A percentile compares a stretch with the other conserved stretches of the same genome.
phyloP scores from a whole-genome alignment of 2,888 invertebrate species.

The Spicauda simplicius region DNA sequence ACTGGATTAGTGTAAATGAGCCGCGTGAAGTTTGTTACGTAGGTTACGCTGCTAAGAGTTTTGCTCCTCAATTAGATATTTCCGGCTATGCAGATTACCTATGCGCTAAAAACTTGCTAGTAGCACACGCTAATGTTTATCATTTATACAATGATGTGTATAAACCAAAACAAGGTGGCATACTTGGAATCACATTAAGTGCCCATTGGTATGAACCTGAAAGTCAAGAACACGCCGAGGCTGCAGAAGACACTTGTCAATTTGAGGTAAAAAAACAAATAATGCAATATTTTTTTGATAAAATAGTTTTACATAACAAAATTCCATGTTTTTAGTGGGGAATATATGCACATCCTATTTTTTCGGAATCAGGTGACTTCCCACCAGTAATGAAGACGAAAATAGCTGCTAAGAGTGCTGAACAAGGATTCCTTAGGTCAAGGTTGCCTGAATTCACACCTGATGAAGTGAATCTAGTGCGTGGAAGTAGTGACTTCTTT shows the following conservation, averaged over 20 bases:
- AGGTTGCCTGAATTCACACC: constrained; percentile 68
- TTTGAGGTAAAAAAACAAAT: constrained; percentile 60
- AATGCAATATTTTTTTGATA: too few species aligned
- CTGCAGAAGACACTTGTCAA: constrained; percentile 75
- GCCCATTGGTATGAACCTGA: constrained; percentile 68
- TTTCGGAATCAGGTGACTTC: constrained; percentile 64
- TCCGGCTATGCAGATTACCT: constrained; percentile 68
- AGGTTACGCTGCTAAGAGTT: constrained; percentile 67
- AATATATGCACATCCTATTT: constrained; percentile 61
- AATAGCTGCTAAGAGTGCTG: constrained; percentile 62
- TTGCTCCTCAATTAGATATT: constrained; percentile 58
- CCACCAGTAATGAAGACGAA: constrained; percentile 62
- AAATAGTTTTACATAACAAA: too few species aligned
- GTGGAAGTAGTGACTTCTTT: constrained; percentile 55
- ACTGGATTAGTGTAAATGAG: constrained; percentile 86
- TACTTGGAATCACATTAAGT: constrained; percentile 42
- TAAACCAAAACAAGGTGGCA: constrained; percentile 42
- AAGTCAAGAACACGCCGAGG: constrained; percentile 68
- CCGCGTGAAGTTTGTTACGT: constrained; percentile 62
- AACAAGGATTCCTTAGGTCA: constrained; percentile 65
- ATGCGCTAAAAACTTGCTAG: constrained; percentile 53
- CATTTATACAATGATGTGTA: constrained; percentile 48
- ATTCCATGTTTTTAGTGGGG: constrained; percentile 48
- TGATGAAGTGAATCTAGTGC: constrained; percentile 57
- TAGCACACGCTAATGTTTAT: constrained; percentile 47